These are phyloP conservation scores for Platyrinchus mystaceus DNA, from an alignment of 2,797 vertebrate genomes.

Conservation along the genomic window DNA sequence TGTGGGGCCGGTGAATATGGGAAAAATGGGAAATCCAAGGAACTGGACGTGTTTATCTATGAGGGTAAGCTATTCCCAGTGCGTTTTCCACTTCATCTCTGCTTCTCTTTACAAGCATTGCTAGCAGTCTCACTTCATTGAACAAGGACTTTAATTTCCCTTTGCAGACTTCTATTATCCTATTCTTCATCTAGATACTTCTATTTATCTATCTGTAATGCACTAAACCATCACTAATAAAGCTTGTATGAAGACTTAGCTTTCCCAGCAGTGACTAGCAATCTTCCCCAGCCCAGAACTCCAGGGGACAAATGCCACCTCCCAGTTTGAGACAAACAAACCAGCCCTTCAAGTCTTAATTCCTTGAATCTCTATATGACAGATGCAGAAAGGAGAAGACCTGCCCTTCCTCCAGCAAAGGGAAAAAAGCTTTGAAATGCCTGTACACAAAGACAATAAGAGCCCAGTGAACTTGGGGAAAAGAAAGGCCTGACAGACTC, in stretches of 20 bases:
- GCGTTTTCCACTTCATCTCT: background rate
- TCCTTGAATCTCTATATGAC: background rate
- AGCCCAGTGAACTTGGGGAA: background rate
- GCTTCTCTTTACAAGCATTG: background rate
- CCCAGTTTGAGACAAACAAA: background rate
- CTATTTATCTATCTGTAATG: accelerated
- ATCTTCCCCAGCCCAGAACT: background rate
- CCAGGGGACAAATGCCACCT: background rate
- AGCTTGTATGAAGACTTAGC: background rate
- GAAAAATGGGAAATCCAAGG: background rate
- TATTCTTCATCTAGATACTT: background rate
- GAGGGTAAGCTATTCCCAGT: conserved; percentile 45
- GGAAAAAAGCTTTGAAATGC: background rate
- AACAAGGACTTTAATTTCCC: background rate
- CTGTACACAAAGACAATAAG: background rate
- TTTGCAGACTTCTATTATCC: background rate
- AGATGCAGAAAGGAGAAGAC: background rate
- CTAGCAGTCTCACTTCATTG: background rate
- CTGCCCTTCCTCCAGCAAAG: background rate
- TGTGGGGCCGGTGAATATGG: conserved; percentile 24
- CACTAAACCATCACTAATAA: background rate
- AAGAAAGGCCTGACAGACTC: background rate
- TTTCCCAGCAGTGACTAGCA: background rate
- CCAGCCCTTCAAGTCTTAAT: background rate
- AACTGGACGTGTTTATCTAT: conserved; percentile 71